Evolutionary conservation across 2,888 invertebrate genomes (phyloP).

Genomic region (Sipha maydis): DNA sequence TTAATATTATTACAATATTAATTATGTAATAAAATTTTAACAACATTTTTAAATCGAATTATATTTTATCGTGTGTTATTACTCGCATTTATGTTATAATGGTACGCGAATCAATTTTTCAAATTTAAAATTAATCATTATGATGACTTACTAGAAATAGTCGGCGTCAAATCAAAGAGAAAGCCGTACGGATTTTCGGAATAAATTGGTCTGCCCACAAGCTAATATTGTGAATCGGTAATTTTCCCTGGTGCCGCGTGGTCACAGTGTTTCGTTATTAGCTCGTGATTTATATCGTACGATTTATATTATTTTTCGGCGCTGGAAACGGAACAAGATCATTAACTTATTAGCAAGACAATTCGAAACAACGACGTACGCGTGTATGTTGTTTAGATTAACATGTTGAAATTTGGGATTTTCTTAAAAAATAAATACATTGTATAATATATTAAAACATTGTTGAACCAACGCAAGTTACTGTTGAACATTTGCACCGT

Average conservation of each 20-base stretch:
- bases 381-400: neutral
- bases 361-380: neutral
- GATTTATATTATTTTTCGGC: constrained; percentile 15
- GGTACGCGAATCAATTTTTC: neutral
- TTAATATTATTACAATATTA: too few species aligned
- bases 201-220: constrained; percentile 15
- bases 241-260: neutral
- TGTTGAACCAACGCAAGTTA: neutral
- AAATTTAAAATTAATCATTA: neutral
- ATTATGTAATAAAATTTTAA: too few species aligned
- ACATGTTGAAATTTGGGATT: neutral
- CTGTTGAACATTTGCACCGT: neutral
- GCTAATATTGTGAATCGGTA: neutral
- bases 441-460: neutral
- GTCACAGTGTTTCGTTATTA: neutral
- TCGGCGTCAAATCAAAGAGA: constrained; percentile 24
- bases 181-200: neutral
- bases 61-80: neutral
- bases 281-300: constrained; percentile 35
- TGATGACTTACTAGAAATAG: constrained; percentile 18
- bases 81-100: neutral
- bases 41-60: neutral
- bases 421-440: too few species aligned
- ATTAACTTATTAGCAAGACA: neutral
- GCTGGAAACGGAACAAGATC: neutral